Conservation (phyloP, 1,140 invertebrate genomes). For the Nomia melanderi region DNA sequence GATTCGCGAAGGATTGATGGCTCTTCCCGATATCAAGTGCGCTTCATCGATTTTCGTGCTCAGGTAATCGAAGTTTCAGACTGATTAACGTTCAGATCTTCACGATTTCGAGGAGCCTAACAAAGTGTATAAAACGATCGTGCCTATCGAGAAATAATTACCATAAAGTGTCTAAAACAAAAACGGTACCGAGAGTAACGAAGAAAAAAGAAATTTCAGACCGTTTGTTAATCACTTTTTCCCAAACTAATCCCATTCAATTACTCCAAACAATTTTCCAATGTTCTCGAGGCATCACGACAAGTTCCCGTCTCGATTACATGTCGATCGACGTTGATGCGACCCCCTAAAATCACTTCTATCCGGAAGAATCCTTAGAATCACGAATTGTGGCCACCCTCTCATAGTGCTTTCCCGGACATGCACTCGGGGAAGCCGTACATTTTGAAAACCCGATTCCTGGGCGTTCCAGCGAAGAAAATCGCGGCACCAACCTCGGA, state of each 20-base stretch:
- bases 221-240: too few relatives aligned
- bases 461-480: slow-evolving; percentile 57
- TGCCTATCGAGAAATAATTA: not conserved
- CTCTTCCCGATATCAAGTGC: not conserved
- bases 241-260: not conserved
- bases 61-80: not conserved
- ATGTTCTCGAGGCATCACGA: not conserved
- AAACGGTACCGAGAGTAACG: too few relatives aligned
- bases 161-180: too few relatives aligned
- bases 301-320: not conserved
- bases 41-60: not conserved
- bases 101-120: not conserved
- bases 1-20: not conserved
- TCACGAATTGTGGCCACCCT: not conserved
- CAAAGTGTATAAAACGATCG: not conserved
- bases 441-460: slow-evolving; percentile 37
- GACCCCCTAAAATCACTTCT: not conserved
- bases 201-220: too few relatives aligned
- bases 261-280: not conserved
- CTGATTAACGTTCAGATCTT: not conserved
- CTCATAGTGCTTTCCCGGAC: not conserved
- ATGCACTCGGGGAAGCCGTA: not conserved
- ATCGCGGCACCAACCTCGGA: slow-evolving; percentile 51
- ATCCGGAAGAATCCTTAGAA: not conserved
- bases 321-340: not conserved